Evolutionary conservation across 2,888 invertebrate genomes (phyloP), one percentile per base, ranked within the genome.

Genomic region (Lasioglossum pauxillum): DNA sequence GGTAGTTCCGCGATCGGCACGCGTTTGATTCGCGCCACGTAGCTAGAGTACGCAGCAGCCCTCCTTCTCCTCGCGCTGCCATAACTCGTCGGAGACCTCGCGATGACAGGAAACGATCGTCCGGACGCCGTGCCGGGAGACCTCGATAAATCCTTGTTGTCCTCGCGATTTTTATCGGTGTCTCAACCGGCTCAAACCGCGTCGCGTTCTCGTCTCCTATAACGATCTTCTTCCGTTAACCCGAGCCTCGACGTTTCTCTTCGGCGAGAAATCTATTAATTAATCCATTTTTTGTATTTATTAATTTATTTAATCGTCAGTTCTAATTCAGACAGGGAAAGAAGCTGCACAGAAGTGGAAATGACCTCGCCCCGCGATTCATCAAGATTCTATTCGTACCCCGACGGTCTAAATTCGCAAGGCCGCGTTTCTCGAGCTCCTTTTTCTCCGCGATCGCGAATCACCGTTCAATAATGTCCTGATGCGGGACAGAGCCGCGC

Each of bases 381-480:
- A 5, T 73, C 46, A 3, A 23, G 27, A 73, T 73, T 73, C 73
- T 73, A 31, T 27, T 46, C 46, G 16, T 4, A 31, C 46, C 8
- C 31, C 8, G 38, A 16, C 19, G 31, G 31, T 31, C 31, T 49
- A 73, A 73, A 49, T 35, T 31, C 49, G 73, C 73, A 73, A 73
- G 46, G 49, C 23, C 73, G 49, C 31, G 31, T 0, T 35, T 5
- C 31, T 10, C 5, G 12, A 19, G 73, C 12, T 27, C 27, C 19
- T 73, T 23, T 49, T 19, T 23, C 4, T 35, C 5, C 31, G 23
- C 2, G 46, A 46, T 12, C 23, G 73, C 31, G 31, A 44, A 87
- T 89, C 87, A 82, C 82, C 81, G 73, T 53, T 57, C 80, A 78
- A 86, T 90, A 86, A 90, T 83, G 77, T 16, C 67, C 19, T 41